phyloP scores from a whole-genome alignment of 2,888 invertebrate species.

The Eilema caniola region DNA sequence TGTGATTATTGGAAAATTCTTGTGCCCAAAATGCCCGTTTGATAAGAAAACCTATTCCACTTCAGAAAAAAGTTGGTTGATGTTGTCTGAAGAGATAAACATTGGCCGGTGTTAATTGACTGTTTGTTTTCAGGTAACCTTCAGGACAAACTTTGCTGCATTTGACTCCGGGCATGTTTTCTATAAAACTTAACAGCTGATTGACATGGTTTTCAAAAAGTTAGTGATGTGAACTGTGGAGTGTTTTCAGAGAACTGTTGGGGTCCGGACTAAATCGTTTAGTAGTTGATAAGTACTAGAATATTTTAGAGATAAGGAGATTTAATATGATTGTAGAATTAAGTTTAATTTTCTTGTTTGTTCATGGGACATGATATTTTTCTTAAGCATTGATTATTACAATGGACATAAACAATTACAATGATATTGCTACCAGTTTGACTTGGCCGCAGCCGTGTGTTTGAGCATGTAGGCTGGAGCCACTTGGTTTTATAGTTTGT shows the following conservation, averaged over 20 bases:
- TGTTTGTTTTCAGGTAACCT: slow-evolving; percentile 56
- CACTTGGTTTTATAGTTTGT: slow-evolving; percentile 59
- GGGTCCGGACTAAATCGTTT: slow-evolving; percentile 78
- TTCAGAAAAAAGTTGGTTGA: background rate
- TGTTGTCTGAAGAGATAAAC: background rate
- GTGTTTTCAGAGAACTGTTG: slow-evolving; percentile 76
- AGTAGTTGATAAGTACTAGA: slow-evolving; percentile 77
- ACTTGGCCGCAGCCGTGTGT: slow-evolving; percentile 21
- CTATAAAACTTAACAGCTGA: slow-evolving; percentile 73
- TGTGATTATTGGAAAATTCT: background rate
- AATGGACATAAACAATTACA: slow-evolving; percentile 56
- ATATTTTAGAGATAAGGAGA: slow-evolving; percentile 80
- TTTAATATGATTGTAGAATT: slow-evolving; percentile 83
- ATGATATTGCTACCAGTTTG: slow-evolving; percentile 63
- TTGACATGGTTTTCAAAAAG: slow-evolving; percentile 74
- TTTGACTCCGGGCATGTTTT: slow-evolving; percentile 77
- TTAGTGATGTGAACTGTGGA: slow-evolving; percentile 81
- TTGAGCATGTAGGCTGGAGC: slow-evolving; percentile 57
- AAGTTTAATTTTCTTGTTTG: slow-evolving; percentile 78
- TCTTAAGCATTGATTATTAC: slow-evolving; percentile 63
- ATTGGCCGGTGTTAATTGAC: background rate
- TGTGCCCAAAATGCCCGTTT: background rate
- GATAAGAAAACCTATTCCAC: no score
- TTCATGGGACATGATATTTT: slow-evolving; percentile 74
- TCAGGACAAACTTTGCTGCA: slow-evolving; percentile 71